Percentiles rank a stretch among this genome's conserved stretches.
Evolutionary conservation across 2,797 vertebrate species (phyloP).

Genomic region (Arnoldichthys spilopterus): DNA sequence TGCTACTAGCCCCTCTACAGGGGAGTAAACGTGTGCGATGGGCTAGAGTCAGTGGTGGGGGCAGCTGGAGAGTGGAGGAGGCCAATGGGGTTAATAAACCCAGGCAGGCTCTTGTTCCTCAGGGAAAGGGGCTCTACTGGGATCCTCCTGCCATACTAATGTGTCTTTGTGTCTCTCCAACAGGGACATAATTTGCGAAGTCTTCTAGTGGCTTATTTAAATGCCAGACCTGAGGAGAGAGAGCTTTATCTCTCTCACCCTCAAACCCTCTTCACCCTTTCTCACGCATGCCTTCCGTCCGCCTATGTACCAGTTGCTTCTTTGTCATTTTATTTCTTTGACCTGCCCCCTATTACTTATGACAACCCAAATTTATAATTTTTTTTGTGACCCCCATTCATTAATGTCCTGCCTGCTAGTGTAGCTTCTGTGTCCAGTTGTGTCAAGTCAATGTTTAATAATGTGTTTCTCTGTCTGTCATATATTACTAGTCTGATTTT

Average conservation of each 20-base stretch:
- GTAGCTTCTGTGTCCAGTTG: background rate
- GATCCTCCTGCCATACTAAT: constrained; percentile 24
- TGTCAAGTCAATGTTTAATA: background rate
- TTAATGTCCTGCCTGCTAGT: background rate
- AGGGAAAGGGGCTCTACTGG: constrained; percentile 33
- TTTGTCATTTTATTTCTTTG: constrained; percentile 6
- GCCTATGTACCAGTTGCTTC: background rate
- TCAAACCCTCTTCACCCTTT: background rate
- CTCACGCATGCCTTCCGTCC: background rate
- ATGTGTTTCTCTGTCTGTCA: background rate
- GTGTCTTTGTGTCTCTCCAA: constrained; percentile 38
- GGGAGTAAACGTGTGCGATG: too few species aligned
- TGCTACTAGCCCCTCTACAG: background rate
- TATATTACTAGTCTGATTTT: background rate
- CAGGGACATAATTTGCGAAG: constrained; percentile 34
- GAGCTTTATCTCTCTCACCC: background rate
- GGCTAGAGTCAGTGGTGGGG: background rate
- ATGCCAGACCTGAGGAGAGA: constrained; percentile 19
- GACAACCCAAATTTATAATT: background rate
- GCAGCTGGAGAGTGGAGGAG: constrained; percentile 26
- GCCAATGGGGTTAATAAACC: constrained; percentile 50
- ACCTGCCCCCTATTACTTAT: background rate
- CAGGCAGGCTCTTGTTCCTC: constrained; percentile 30
- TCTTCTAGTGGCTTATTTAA: constrained; percentile 37
- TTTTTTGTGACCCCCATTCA: background rate